These are phyloP conservation scores for Morbakka virulenta DNA, from an alignment of 30 jellyfish, hydroid and myxozoan species.

Conservation along the genomic window DNA sequence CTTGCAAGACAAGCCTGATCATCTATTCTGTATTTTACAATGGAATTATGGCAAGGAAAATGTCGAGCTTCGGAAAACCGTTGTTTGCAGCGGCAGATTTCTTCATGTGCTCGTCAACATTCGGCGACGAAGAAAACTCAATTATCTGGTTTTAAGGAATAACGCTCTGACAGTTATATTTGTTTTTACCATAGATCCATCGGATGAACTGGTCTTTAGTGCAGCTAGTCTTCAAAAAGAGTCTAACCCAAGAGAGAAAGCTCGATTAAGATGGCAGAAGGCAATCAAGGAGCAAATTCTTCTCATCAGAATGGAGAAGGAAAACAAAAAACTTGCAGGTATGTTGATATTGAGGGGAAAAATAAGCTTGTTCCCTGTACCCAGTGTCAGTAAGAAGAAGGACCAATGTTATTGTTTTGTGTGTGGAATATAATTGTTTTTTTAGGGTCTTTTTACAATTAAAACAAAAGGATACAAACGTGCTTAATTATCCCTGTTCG, in stretches of 20 bases:
- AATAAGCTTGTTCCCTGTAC: background rate
- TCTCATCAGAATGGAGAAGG: slow-evolving; percentile 94
- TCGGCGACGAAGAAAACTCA: no score
- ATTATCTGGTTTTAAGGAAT: background rate
- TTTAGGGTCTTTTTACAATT: background rate
- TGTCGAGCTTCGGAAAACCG: no score
- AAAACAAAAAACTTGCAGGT: slow-evolving; percentile 88
- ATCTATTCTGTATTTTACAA: no score
- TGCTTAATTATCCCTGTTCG: no score
- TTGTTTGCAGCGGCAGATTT: no score
- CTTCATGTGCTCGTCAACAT: no score
- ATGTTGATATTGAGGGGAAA: background rate
- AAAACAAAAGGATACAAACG: no score
- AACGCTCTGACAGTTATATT: background rate
- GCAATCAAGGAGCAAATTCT: slow-evolving; percentile 93
- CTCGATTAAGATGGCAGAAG: slow-evolving; percentile 92
- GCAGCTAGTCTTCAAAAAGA: background rate
- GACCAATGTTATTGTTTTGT: no score
- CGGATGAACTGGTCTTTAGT: background rate
- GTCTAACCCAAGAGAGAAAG: slow-evolving; percentile 59
- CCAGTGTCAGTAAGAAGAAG: background rate
- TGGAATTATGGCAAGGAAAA: no score
- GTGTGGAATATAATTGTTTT: background rate
- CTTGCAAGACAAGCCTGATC: no score
- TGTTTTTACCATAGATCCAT: background rate